phyloP scores from a whole-genome alignment of 2,113 vertebrate genomes.

The Raja brachyura region DNA sequence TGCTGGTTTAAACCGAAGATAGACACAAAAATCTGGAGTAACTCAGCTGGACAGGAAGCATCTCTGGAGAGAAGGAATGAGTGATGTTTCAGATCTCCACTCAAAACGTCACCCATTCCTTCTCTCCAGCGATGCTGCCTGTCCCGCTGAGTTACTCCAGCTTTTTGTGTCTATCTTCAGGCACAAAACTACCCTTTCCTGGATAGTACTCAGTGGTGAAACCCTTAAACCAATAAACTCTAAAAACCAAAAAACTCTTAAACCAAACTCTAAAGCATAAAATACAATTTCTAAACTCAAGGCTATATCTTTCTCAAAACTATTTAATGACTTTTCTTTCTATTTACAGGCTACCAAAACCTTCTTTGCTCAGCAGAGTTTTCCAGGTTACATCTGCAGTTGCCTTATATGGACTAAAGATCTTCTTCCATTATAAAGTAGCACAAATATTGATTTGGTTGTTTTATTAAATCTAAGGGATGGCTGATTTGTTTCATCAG shows the following conservation, averaged over 20 bases:
- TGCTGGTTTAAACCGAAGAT: too few relatives aligned
- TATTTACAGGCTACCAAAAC: not conserved
- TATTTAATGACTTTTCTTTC: not conserved
- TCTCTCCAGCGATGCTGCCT: too few relatives aligned
- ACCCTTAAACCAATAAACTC: not conserved
- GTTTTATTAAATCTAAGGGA: not conserved
- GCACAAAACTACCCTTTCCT: too few relatives aligned
- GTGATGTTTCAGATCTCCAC: too few relatives aligned
- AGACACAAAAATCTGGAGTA: too few relatives aligned
- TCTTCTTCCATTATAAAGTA: not conserved
- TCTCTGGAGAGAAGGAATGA: too few relatives aligned
- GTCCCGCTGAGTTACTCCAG: too few relatives aligned
- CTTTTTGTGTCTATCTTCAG: too few relatives aligned
- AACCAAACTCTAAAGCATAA: not conserved
- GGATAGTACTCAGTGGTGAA: too few relatives aligned
- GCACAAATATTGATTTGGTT: slow-evolving; percentile 13
- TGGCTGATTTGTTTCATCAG: not conserved
- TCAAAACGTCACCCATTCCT: too few relatives aligned
- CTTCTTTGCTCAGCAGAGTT: not conserved
- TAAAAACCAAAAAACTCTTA: not conserved
- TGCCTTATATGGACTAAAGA: not conserved
- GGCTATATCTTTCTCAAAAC: not conserved
- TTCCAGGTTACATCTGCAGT: not conserved
- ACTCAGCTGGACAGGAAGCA: too few relatives aligned
- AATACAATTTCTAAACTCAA: not conserved